Base-by-base conservation (phyloP, 1,140 invertebrate genomes). In the Arion vulgaris region DNA sequence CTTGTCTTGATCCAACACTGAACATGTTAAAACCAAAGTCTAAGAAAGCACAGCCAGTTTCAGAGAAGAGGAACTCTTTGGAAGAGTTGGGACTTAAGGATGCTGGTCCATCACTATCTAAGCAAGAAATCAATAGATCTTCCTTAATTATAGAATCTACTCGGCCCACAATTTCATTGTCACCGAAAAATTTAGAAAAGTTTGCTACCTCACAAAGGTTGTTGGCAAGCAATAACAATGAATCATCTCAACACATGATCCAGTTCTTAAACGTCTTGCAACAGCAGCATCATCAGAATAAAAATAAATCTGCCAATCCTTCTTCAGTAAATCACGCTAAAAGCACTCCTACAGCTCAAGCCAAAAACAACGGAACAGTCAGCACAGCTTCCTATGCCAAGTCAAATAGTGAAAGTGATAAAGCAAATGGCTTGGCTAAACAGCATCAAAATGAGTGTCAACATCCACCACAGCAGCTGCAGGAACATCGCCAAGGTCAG, bases 91-190 rank as follows among this genome's bases (percentile, higher is more conserved):
- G n/a, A 2, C 1, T 66, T 11, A 66, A 66, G 11, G 62, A 66
- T 66, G 1, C 62, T 32, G 28, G n/a, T 32, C 62, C 62, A 34
- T 66, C 62, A 28, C 17, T 66, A 28, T 32, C 62, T 0, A 66
- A 78, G 28, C 78, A 80, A 38, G 78, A 80, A 71, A 80, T 71
- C 19, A 69, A 49, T 32, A 80, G 78, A 57, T 80, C 78, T 69
- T 71, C 78, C 38, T 71, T 80, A 49, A 71, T 80, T 23, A 80
- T 80, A 39, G 78, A 80, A 51, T 80, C 78, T 28, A 80, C 78
- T 26, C 66, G 78, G 45, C n/a, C 78, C 26, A 80, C 78, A 7
- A 80, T 80, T 49, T 41, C 39, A 0, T 38, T 38, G n/a, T 39
- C 76, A 17, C 26, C 51, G 23, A 76, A 32, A 32, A 57, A 53